phyloP scores from a whole-genome alignment of 2,888 invertebrate species.

The Himalopsyche kuldschensis region DNA sequence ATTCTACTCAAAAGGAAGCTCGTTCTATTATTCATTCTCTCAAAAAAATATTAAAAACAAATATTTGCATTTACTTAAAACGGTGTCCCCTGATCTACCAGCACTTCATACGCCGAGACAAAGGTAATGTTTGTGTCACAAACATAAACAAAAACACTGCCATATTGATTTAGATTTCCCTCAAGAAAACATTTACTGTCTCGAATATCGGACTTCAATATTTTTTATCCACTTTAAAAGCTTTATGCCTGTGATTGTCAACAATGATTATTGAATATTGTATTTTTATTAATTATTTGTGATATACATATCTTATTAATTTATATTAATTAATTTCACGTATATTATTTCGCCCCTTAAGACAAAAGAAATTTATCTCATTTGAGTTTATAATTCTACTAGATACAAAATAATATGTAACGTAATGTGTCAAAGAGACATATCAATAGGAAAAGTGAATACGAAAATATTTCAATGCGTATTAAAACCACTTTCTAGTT shows the following conservation, averaged over 20 bases:
- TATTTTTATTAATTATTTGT: too few species aligned
- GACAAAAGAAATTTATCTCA: too few species aligned
- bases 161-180: slow-evolving; percentile 11
- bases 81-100: slow-evolving; percentile 15
- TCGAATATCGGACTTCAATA: background rate
- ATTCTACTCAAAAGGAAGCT: slow-evolving; percentile 21
- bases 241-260: background rate
- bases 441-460: too few species aligned
- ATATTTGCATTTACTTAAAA: slow-evolving; percentile 36
- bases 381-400: too few species aligned
- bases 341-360: too few species aligned
- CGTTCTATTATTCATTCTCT: slow-evolving; percentile 16
- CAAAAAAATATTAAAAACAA: slow-evolving; percentile 16
- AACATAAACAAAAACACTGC: slow-evolving; percentile 24
- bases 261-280: too few species aligned
- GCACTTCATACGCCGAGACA: background rate
- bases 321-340: too few species aligned
- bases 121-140: slow-evolving; percentile 12
- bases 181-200: slow-evolving; percentile 7
- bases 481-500: too few species aligned
- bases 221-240: background rate
- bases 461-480: too few species aligned
- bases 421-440: too few species aligned
- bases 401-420: too few species aligned
- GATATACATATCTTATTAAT: too few species aligned